Conservation (phyloP, 2,888 invertebrate species). For the Sarcophaga carnaria region DNA sequence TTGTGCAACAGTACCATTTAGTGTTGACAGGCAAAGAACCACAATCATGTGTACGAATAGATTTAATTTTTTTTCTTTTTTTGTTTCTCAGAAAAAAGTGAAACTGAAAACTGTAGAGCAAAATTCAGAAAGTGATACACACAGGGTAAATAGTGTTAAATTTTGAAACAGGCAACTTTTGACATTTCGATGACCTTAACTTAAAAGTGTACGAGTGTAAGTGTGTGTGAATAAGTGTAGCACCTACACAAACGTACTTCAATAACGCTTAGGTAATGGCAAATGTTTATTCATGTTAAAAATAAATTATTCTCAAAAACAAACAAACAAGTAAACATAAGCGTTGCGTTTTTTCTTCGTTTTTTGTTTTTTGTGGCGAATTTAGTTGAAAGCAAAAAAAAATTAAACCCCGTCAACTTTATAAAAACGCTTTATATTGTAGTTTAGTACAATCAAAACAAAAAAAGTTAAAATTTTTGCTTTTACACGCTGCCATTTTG, state of each 20-base stretch:
- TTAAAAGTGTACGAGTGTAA: slow-evolving; percentile 69
- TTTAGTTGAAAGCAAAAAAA: slow-evolving; percentile 25
- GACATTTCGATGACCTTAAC: slow-evolving; percentile 82
- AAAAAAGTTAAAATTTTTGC: slow-evolving; percentile 21
- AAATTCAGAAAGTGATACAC: slow-evolving; percentile 10
- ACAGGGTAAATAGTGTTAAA: slow-evolving; percentile 70
- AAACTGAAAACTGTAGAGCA: neutral
- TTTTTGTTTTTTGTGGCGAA: too few relatives aligned
- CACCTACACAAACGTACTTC: neutral
- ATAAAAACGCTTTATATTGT: slow-evolving; percentile 2
- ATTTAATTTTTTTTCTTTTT: neutral
- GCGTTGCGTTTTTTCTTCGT: neutral
- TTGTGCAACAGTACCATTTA: neutral
- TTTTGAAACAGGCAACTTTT: slow-evolving; percentile 77
- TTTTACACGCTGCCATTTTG: slow-evolving; percentile 56
- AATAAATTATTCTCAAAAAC: neutral
- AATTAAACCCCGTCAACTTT: neutral
- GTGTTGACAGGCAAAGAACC: slow-evolving; percentile 33
- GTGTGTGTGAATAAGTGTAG: neutral
- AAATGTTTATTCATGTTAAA: neutral
- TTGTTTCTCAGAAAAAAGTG: neutral
- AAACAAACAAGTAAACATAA: neutral
- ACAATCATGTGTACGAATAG: slow-evolving; percentile 5
- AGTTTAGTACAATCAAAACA: neutral
- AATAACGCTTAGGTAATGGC: neutral